Evolutionary conservation across 1,140 invertebrate genomes (phyloP).

Genomic region (Drosophila lacteicornis): DNA sequence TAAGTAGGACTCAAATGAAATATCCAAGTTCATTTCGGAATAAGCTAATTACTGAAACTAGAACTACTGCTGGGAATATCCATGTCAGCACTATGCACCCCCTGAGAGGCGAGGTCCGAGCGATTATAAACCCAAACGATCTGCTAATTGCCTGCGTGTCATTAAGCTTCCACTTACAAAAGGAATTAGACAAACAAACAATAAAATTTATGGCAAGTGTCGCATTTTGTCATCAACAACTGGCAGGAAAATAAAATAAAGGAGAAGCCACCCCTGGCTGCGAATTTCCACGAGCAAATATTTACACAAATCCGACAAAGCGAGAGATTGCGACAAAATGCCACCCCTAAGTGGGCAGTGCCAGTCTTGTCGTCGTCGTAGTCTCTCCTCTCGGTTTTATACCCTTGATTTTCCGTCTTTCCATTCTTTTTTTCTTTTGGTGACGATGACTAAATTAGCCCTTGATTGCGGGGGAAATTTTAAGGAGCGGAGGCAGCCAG

Average conservation of each 20-base stretch:
- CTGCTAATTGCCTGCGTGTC: conserved; percentile 83
- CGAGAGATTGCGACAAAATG: conserved; percentile 32
- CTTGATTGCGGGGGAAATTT: conserved; percentile 52
- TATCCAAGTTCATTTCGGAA: not conserved
- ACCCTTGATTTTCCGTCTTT: conserved; percentile 2
- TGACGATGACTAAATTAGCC: conserved; percentile 77
- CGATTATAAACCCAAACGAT: conserved; percentile 74
- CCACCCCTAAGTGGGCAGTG: conserved; percentile 58
- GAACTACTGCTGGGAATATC: conserved; percentile 18
- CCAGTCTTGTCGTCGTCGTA: not conserved
- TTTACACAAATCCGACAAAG: conserved; percentile 59
- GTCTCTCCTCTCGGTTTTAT: conserved; percentile 4
- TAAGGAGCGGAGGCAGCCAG: conserved; percentile 22
- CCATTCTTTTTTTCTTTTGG: conserved; percentile 13
- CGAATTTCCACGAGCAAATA: conserved; percentile 53
- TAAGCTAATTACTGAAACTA: conserved; percentile 28
- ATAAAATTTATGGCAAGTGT: conserved; percentile 84
- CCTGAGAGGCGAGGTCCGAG: not conserved
- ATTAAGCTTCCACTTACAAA: conserved; percentile 81
- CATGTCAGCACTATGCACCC: not conserved
- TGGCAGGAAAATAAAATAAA: conserved; percentile 47
- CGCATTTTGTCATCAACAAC: conserved; percentile 82
- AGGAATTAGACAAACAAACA: conserved; percentile 78
- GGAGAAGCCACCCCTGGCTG: conserved; percentile 51
- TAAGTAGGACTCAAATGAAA: not conserved